Conservation (phyloP, 2,113 vertebrate species). For the Lepus timidus region DNA sequence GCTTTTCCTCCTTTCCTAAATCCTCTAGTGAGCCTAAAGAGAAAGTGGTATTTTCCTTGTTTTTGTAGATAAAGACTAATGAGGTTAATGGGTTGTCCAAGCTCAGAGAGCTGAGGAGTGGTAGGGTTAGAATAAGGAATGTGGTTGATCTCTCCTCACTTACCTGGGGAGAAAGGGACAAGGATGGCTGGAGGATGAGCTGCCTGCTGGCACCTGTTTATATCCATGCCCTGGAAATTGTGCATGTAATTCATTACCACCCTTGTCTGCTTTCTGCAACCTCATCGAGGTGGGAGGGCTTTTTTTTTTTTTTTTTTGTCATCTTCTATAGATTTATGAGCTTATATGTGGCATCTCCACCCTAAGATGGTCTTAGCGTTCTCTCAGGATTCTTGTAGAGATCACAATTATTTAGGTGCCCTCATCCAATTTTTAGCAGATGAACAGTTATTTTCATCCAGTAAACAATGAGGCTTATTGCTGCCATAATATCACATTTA, state of each 20-base stretch:
- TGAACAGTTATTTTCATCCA: conserved; percentile 70
- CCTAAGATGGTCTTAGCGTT: conserved; percentile 37
- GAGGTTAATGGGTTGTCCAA: neutral
- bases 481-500: conserved; percentile 66
- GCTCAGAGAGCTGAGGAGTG: neutral
- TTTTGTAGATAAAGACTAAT: neutral
- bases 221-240: conserved; percentile 49
- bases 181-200: neutral
- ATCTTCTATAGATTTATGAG: conserved; percentile 63
- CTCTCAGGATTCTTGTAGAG: conserved; percentile 50
- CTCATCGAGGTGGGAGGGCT: neutral
- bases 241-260: conserved; percentile 48
- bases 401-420: conserved; percentile 76
- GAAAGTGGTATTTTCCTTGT: neutral
- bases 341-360: conserved; percentile 32
- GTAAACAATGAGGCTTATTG: conserved; percentile 81
- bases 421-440: conserved; percentile 81
- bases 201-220: conserved; percentile 51
- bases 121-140: neutral
- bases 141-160: neutral
- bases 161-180: neutral
- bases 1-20: neutral
- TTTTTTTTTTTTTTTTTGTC: neutral
- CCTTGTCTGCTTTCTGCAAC: neutral
- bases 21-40: neutral